Conservation (phyloP, 2,797 vertebrate genomes). For the Gymnothorax javanicus region DNA sequence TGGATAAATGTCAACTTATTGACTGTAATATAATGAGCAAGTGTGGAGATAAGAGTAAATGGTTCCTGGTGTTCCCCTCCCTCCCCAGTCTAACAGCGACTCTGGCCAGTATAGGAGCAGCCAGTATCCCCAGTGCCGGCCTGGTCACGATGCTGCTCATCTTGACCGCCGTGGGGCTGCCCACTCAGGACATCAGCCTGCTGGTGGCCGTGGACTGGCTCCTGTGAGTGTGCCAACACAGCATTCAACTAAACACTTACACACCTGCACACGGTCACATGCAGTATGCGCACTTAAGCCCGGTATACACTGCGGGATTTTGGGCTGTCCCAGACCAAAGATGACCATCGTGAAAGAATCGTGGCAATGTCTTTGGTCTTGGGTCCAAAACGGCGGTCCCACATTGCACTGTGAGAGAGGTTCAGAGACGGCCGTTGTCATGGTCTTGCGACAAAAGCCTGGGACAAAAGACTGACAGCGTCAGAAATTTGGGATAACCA, state of each 20-base stretch:
- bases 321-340: too few species aligned
- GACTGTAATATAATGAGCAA: neutral
- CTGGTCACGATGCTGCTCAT: constrained; percentile 90
- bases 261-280: neutral
- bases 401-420: too few species aligned
- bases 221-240: constrained; percentile 73
- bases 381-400: too few species aligned
- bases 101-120: constrained; percentile 85
- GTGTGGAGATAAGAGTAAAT: neutral
- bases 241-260: neutral
- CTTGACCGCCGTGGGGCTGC: constrained; percentile 85
- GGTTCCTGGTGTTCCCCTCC: constrained; percentile 39
- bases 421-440: too few species aligned
- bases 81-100: constrained; percentile 80
- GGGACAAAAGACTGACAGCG: too few species aligned
- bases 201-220: constrained; percentile 90
- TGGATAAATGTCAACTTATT: too few species aligned
- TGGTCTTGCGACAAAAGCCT: too few species aligned
- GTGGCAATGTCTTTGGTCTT: too few species aligned
- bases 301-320: too few species aligned
- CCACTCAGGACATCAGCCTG: constrained; percentile 87
- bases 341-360: too few species aligned
- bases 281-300: neutral
- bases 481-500: too few species aligned
- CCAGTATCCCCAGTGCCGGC: constrained; percentile 87